Base-by-base conservation (phyloP, 2,797 vertebrate species). In the Lithobates pipiens region DNA sequence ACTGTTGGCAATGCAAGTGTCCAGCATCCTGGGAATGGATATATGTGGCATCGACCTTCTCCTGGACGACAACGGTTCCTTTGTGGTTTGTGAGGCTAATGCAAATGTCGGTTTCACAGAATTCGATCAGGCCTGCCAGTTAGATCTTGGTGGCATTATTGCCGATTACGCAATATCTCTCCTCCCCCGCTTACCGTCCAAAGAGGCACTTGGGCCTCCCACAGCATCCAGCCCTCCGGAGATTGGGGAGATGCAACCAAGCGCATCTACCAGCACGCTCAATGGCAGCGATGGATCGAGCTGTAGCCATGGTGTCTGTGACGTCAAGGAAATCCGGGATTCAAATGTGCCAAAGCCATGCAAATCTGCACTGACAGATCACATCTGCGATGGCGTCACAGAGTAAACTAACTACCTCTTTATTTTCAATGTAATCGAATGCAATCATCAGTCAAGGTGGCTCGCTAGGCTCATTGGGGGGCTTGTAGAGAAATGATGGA, bases 41-140 rank as follows among this genome's bases (percentile, higher is more conserved):
- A 96, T 98, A 89, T 98, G 97, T 0, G 97, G 96, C 89, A 96
- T 98, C 3, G 97, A 98, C 89, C 95, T 98, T 79, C 95, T 98
- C 89, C 95, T 97, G 91, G 93, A 96, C 86, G 96, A 96, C 0
- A 93, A 98, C 6, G 96, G 96, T 90, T 97, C 96, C 0, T 98
- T 97, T 34, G 91, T 96, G 89, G 96, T 98, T 89, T 98, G 97
- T 54, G 97, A 98, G 89, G 97, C 97, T 57, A 97, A 98, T 0
- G 96, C 97, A 88, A 98, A 98, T 8, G 96, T 98, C 44, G 96
- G 96, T 89, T 98, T 97, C 91, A 96, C 96, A 10, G 97, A 97
- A 75, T 98, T 98, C 34, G 97, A 98, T 93, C 96, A 97, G 91
- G 96, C 96, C 0, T 97, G 96, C 44, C 95, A 96, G 88, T 95